phyloP scores from a whole-genome alignment of 2,797 vertebrate species.

The Semotilus atromaculatus region DNA sequence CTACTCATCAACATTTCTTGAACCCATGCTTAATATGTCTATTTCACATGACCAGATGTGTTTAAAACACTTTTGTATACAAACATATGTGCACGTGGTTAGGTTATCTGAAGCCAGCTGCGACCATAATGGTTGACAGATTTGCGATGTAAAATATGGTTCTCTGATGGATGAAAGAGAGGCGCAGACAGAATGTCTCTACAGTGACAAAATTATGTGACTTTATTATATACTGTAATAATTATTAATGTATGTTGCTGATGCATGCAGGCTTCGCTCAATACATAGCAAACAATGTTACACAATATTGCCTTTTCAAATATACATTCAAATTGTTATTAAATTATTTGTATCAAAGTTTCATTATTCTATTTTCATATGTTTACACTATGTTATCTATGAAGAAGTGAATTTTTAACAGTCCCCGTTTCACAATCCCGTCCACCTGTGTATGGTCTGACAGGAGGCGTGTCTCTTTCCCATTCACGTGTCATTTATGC shows the following conservation, averaged over 20 bases:
- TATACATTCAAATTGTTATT: not conserved
- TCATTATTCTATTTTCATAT: not conserved
- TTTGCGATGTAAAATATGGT: not conserved
- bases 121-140: not conserved
- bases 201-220: not conserved
- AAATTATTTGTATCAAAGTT: too few relatives aligned
- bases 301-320: too few relatives aligned
- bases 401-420: not conserved
- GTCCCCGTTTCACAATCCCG: not conserved
- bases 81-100: not conserved
- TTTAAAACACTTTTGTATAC: not conserved
- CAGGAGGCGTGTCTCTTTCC: conserved; percentile 4
- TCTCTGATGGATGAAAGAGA: not conserved
- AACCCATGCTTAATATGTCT: too few relatives aligned
- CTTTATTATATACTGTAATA: not conserved
- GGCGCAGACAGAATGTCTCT: not conserved
- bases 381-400: not conserved
- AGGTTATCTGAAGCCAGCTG: not conserved
- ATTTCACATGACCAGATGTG: not conserved
- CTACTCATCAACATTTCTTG: too few relatives aligned
- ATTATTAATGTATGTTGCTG: not conserved
- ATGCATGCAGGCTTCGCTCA: not conserved
- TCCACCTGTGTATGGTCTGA: not conserved
- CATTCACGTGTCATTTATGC: not conserved
- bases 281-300: not conserved